Conservation (phyloP, 2,888 invertebrate species). For the Arenicola marina region DNA sequence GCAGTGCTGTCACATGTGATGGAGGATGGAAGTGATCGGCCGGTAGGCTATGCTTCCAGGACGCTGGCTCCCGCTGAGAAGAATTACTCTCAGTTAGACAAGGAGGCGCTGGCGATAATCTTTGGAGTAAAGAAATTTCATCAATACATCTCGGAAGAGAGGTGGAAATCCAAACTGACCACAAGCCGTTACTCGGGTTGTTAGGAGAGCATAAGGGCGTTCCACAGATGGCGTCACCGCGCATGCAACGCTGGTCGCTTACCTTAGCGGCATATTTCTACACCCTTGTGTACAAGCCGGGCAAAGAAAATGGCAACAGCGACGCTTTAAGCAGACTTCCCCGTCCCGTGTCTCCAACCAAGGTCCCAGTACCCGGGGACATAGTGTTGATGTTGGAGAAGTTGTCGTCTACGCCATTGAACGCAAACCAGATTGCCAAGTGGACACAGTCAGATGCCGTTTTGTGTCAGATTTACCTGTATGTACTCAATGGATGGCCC, state of each 20-base stretch:
- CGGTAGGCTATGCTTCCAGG: too few relatives aligned
- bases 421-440: too few relatives aligned
- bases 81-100: constrained; percentile 4
- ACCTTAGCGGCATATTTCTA: constrained; percentile 6
- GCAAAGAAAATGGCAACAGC: too few relatives aligned
- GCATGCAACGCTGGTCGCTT: constrained; percentile 48
- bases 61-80: too few relatives aligned
- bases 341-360: too few relatives aligned
- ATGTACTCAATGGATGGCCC: too few relatives aligned
- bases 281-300: background rate
- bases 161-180: constrained; percentile 27
- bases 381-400: too few relatives aligned
- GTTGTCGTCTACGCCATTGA: too few relatives aligned
- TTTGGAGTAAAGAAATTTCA: constrained; percentile 36
- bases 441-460: too few relatives aligned
- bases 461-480: too few relatives aligned
- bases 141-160: constrained; percentile 34
- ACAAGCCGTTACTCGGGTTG: constrained; percentile 22
- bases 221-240: constrained; percentile 45
- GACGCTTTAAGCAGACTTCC: too few relatives aligned
- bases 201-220: constrained; percentile 20
- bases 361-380: too few relatives aligned
- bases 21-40: constrained; percentile 18
- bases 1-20: constrained; percentile 41
- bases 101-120: constrained; percentile 25